Percentiles rank a stretch among this genome's conserved stretches.
Evolutionary conservation across 2,888 invertebrate species (phyloP).

Genomic region (Capitulum mitella): DNA sequence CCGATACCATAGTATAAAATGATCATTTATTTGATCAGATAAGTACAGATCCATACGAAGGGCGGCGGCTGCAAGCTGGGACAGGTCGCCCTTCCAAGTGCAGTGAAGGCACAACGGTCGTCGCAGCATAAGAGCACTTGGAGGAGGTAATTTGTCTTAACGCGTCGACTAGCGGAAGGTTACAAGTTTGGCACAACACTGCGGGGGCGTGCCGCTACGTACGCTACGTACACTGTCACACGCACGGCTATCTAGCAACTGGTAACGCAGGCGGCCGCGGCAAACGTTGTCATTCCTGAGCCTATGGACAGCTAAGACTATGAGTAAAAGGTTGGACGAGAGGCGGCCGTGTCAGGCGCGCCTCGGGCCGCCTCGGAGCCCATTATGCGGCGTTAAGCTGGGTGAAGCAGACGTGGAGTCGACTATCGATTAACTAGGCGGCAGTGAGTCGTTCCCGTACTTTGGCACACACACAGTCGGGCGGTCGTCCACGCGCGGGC

Average conservation of each 20-base stretch:
- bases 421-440: slow-evolving; percentile 15
- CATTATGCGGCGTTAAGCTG: slow-evolving; percentile 1
- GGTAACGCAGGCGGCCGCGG: not conserved
- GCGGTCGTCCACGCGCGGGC: not conserved
- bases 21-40: slow-evolving; percentile 20
- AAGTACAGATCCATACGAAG: slow-evolving; percentile 3
- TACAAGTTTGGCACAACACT: slow-evolving; percentile 10
- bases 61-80: not conserved
- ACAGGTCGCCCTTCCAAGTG: not conserved
- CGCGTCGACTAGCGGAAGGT: slow-evolving; percentile 9
- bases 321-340: slow-evolving; percentile 10
- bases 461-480: slow-evolving; percentile 17
- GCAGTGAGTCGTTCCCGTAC: slow-evolving; percentile 20
- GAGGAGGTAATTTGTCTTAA: slow-evolving; percentile 22
- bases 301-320: slow-evolving; percentile 23
- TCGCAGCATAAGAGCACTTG: not conserved
- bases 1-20: not conserved
- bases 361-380: not conserved
- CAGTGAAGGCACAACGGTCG: not conserved
- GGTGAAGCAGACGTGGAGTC: not conserved
- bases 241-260: not conserved
- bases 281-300: not conserved
- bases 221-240: not conserved
- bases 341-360: not conserved
- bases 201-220: not conserved